Conservation (phyloP, 2,888 invertebrate genomes). For the Drosophila suboccidentalis region DNA sequence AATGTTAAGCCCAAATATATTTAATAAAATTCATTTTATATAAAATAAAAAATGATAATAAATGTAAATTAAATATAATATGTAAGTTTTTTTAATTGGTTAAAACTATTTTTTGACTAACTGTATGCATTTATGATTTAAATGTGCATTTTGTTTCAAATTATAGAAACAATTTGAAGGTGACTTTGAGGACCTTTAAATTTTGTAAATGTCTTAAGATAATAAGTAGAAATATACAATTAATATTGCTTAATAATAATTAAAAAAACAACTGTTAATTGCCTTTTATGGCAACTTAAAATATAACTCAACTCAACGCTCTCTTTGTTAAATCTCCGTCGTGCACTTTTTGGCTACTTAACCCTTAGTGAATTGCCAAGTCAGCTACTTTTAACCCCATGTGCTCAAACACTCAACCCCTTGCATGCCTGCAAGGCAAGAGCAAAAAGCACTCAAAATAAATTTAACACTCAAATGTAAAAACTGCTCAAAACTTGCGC, state of each 20-base stretch:
- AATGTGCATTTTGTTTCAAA: constrained; percentile 42
- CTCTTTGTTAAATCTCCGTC: constrained; percentile 2
- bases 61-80: neutral
- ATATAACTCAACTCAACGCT: neutral
- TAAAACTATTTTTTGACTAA: constrained; percentile 11
- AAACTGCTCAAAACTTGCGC: constrained; percentile 19
- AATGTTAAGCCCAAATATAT: too few relatives aligned
- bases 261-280: neutral
- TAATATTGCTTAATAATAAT: neutral
- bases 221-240: neutral
- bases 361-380: constrained; percentile 25
- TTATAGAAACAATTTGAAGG: constrained; percentile 64
- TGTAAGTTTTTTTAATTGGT: neutral
- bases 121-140: constrained; percentile 17
- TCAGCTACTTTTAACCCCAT: constrained; percentile 21
- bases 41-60: neutral
- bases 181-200: constrained; percentile 55
- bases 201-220: neutral
- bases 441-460: constrained; percentile 31
- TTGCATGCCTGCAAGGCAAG: constrained; percentile 2
- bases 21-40: too few relatives aligned
- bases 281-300: neutral
- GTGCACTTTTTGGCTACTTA: constrained; percentile 26
- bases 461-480: constrained; percentile 14
- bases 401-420: constrained; percentile 7